Evolutionary conservation across 2,888 invertebrate species (phyloP).

Genomic region (Charanyca ferruginea): DNA sequence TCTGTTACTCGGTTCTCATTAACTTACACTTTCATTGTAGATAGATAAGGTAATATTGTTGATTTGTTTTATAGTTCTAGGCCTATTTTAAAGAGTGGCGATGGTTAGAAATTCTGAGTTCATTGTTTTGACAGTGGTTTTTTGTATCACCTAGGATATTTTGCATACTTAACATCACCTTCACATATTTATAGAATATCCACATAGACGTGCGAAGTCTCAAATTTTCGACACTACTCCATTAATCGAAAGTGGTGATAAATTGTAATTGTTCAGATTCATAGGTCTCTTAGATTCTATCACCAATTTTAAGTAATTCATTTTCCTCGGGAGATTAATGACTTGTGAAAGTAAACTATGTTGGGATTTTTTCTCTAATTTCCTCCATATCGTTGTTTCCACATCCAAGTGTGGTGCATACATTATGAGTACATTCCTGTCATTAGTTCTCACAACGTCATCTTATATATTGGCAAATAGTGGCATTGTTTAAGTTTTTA

Average conservation of each 20-base stretch:
- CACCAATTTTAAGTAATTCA: constrained; percentile 17
- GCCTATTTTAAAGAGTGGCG: not conserved
- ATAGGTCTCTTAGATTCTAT: constrained; percentile 29
- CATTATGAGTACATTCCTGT: constrained; percentile 42
- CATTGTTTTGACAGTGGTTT: not conserved
- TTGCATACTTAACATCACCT: not conserved
- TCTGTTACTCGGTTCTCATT: constrained; percentile 71
- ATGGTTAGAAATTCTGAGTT: constrained; percentile 15
- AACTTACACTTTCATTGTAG: constrained; percentile 72
- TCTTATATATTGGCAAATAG: constrained; percentile 76
- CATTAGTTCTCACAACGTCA: constrained; percentile 71
- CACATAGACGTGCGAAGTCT: constrained; percentile 7
- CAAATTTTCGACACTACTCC: constrained; percentile 10
- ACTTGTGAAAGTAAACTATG: constrained; percentile 29
- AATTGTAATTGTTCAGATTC: constrained; percentile 31
- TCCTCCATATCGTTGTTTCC: constrained; percentile 38
- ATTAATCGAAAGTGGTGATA: constrained; percentile 34
- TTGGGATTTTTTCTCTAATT: constrained; percentile 11
- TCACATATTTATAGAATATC: constrained; percentile 9
- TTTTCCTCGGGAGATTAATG: constrained; percentile 28
- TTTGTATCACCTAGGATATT: constrained; percentile 6
- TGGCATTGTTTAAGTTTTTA: constrained; percentile 82
- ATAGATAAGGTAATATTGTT: constrained; percentile 56
- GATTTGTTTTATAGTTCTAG: constrained; percentile 5
- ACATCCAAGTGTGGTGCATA: constrained; percentile 23